Percentiles rank a stretch among this genome's conserved stretches.
Evolutionary conservation across 1,140 invertebrate genomes (phyloP).

Genomic region (Phortica variegata): DNA sequence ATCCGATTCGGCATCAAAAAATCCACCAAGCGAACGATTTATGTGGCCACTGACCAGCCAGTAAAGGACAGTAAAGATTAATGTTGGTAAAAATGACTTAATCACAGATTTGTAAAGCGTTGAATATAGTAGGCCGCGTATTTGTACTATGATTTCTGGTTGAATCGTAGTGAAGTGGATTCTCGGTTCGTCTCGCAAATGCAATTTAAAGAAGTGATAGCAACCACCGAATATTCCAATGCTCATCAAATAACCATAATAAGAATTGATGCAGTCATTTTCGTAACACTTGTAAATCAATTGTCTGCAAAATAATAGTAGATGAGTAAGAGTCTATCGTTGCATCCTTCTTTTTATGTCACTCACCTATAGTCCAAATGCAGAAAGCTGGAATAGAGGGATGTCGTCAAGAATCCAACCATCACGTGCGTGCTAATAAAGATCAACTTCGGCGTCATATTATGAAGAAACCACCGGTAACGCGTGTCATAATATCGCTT

Average conservation of each 20-base stretch:
- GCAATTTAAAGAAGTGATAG: conserved; percentile 65
- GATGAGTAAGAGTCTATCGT: not conserved
- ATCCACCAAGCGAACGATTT: conserved; percentile 18
- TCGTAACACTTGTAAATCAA: conserved; percentile 32
- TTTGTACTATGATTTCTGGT: conserved; percentile 65
- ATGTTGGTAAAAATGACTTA: conserved; percentile 63
- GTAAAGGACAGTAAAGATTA: conserved; percentile 59
- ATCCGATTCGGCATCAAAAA: conserved; percentile 32
- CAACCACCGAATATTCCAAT: conserved; percentile 70
- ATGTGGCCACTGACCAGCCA: conserved; percentile 26
- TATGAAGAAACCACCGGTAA: conserved; percentile 57
- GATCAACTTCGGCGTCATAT: conserved; percentile 29
- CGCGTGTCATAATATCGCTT: conserved; percentile 60
- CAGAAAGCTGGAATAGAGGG: conserved; percentile 62
- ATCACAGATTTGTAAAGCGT: conserved; percentile 62
- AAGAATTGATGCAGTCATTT: conserved; percentile 59
- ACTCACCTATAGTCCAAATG: conserved; percentile 57
- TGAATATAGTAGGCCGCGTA: conserved; percentile 62
- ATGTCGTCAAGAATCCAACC: conserved; percentile 60
- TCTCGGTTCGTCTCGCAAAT: conserved; percentile 60
- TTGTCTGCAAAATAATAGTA: conserved; percentile 11
- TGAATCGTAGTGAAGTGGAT: conserved; percentile 69
- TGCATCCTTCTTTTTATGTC: not conserved
- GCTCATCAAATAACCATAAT: conserved; percentile 64
- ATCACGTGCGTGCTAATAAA: conserved; percentile 60